phyloP scores from a whole-genome alignment of 2,888 invertebrate species.

The Perizoma affinitatum region DNA sequence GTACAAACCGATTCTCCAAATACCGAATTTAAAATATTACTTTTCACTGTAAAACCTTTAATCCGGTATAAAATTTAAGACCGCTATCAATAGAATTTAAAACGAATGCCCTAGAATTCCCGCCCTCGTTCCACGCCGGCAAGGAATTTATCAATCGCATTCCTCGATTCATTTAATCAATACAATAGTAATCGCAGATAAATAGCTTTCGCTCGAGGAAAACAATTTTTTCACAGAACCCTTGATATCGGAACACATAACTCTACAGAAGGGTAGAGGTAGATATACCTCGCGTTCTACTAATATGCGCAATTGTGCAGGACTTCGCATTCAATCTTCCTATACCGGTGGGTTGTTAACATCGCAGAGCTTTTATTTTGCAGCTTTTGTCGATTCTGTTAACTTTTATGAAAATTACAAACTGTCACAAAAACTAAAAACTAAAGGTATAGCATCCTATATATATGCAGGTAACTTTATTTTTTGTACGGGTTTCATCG shows the following conservation, averaged over 20 bases:
- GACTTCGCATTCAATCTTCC: background rate
- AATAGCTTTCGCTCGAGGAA: constrained; percentile 62
- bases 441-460: no score
- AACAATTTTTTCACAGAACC: constrained; percentile 68
- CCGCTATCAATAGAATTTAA: constrained; percentile 34
- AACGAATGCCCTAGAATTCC: constrained; percentile 37
- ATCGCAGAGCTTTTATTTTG: no score
- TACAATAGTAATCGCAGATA: constrained; percentile 68
- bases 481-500: no score
- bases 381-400: no score
- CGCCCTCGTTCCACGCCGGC: constrained; percentile 29
- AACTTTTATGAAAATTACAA: no score
- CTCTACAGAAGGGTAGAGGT: constrained; percentile 7
- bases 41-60: constrained; percentile 28
- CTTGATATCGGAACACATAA: constrained; percentile 43
- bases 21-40: constrained; percentile 11
- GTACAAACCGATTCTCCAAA: no score
- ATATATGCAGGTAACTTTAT: no score
- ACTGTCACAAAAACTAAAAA: no score
- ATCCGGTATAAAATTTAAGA: constrained; percentile 29
- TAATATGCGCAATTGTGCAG: background rate
- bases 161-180: constrained; percentile 59
- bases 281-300: background rate
- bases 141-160: constrained; percentile 43
- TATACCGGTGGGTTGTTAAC: no score